phyloP scores from a whole-genome alignment of 2,888 invertebrate genomes.

The Smittia aterrima region DNA sequence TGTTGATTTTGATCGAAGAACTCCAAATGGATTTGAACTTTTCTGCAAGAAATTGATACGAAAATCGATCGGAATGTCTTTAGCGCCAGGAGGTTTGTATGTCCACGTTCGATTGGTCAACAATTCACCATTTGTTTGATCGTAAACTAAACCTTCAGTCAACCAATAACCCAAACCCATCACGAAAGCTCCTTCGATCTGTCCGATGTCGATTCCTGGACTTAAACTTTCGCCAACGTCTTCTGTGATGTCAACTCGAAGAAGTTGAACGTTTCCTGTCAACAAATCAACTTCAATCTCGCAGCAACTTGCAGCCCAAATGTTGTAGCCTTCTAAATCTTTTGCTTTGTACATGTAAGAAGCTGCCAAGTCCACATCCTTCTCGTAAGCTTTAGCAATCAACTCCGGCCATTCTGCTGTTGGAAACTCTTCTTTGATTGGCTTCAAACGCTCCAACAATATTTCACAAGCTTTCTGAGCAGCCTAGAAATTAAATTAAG shows the following conservation, averaged over 20 bases:
- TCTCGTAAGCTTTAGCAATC: conserved; percentile 56
- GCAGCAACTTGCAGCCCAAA: conserved; percentile 63
- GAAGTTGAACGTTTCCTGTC: conserved; percentile 70
- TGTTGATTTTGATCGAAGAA: conserved; percentile 63
- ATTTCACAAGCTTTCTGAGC: conserved; percentile 65
- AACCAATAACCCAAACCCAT: conserved; percentile 73
- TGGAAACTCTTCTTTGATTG: conserved; percentile 57
- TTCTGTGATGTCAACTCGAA: conserved; percentile 69
- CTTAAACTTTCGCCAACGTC: conserved; percentile 72
- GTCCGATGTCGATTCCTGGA: conserved; percentile 71
- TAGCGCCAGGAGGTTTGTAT: conserved; percentile 68
- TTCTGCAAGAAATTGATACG: conserved; percentile 63
- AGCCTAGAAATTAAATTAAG: conserved; percentile 46
- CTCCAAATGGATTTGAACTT: conserved; percentile 61
- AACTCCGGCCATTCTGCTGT: conserved; percentile 61
- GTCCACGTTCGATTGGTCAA: conserved; percentile 72
- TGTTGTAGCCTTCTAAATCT: conserved; percentile 60
- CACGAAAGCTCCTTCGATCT: conserved; percentile 71
- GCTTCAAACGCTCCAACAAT: conserved; percentile 60
- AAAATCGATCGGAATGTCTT: conserved; percentile 69
- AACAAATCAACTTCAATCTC: conserved; percentile 77
- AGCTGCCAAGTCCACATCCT: conserved; percentile 62
- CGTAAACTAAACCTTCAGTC: conserved; percentile 63
- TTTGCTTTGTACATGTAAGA: conserved; percentile 58
- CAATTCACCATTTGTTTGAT: conserved; percentile 59